Base-by-base conservation (phyloP, 2,888 invertebrate species). In the Hipparchia sbordonii region DNA sequence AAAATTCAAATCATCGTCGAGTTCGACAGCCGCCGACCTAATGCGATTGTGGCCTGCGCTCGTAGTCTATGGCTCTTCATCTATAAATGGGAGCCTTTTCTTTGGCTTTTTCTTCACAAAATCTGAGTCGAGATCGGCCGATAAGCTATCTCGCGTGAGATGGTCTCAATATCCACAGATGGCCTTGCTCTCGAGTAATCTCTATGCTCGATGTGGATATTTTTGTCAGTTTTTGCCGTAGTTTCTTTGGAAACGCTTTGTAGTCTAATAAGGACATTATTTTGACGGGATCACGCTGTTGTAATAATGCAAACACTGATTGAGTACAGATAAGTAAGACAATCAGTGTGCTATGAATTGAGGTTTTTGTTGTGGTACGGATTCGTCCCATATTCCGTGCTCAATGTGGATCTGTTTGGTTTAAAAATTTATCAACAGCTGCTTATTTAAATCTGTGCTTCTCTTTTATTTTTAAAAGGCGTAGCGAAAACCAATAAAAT, bases 161-260 rank as follows among this genome's bases (percentile, higher is more conserved):
- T 89, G 91, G 89, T 92, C 93, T 93, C 93, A 90, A 93, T 93
- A 92, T 92, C 92, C 91, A 90, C 93, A 93, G 93, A 93, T 93
- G 93, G 89, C 91, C 91, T 92, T 89, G 89, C 92, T 90, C 85
- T 86, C 84, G 75, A 85, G 87, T 91, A 92, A 92, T 92, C 91
- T 92, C 84, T 85, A 84, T 82, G 79, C 81, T 82, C 82, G 82
- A 81, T 82, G 87, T 87, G 82, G 87, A 89, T 90, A 90, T 90
- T 91, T 90, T 91, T 87, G 89, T 80, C 88, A 89, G 89, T 93
- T 93, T 93, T 93, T 92, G 91, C 87, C 83, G 84, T 85, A 83
- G 85, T 83, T 91, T 89, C 92, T 91, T 90, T 91, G 92, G 86
- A 92, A 89, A 86, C 85, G 85, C 89, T 90, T 92, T 92, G 92